Base-by-base conservation (phyloP, 2,888 invertebrate genomes). In the Chloromyia formosa region DNA sequence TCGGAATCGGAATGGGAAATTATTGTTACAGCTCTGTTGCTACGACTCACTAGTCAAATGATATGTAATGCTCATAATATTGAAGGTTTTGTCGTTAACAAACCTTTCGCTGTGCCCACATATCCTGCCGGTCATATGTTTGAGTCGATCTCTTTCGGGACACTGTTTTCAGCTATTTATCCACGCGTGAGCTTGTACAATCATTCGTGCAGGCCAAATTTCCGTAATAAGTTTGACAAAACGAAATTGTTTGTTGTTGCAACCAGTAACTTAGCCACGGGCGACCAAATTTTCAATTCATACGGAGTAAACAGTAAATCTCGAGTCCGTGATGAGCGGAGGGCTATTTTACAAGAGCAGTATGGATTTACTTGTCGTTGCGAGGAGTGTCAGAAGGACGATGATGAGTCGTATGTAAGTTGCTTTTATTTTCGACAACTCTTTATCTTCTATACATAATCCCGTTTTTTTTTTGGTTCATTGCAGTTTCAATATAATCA, bases 151-250 rank as follows among this genome's bases (percentile, higher is more conserved):
- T 1, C 2, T n/a, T 3, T n/a, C 10, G 49, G 49, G 49, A 49
- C 49, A 49, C 10, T n/a, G 10, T 49, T 49, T 49, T 12, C 12
- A 12, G 27, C 16, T 49, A 93, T 96, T 81, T 95, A 93, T 83
- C 94, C 96, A 0, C 91, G 94, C 0, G 90, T 94, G 0, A 94
- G 95, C 80, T 90, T 96, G 86, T 93, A 96, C 90, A 98, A 97
- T 84, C 97, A 98, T 86, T 93, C 95, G 0, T 97, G 97, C 83
- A 91, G 93, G 78, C 92, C 95, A 5, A 93, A 92, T 80, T 92
- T 96, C 75, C 90, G 91, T 71, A 91, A 91, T 80, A 90, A 92
- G 80, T 95, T 93, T 83, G 88, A 91, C 83, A 91, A 91, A 72
- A 88, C 90, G 75, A 87, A 87, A 14, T 87, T 95, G 22, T 88